Evolutionary conservation across 1,140 invertebrate genomes (phyloP).

Genomic region (Zaprionus inermis): DNA sequence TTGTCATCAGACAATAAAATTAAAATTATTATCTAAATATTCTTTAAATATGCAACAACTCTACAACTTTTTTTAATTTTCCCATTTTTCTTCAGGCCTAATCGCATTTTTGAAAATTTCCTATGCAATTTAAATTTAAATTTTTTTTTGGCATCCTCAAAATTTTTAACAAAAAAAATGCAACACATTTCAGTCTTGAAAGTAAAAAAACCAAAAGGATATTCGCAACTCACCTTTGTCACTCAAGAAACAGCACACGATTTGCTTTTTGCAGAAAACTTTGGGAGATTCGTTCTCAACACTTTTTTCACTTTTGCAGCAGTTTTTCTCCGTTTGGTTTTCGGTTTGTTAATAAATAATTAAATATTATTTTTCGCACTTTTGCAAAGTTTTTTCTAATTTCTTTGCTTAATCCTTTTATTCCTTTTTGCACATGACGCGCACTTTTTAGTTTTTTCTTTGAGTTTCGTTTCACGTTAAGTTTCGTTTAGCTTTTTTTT

Average conservation of each 20-base stretch:
- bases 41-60: background rate
- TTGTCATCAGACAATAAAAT: too few species aligned
- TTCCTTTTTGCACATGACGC: slow-evolving; percentile 66
- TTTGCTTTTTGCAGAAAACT: slow-evolving; percentile 49
- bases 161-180: background rate
- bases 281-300: slow-evolving; percentile 39
- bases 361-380: slow-evolving; percentile 45
- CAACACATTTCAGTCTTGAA: slow-evolving; percentile 10
- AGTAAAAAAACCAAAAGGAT: slow-evolving; percentile 35
- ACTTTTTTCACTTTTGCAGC: slow-evolving; percentile 55
- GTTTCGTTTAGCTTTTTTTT: slow-evolving; percentile 13
- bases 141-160: background rate
- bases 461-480: slow-evolving; percentile 29
- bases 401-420: slow-evolving; percentile 44
- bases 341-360: slow-evolving; percentile 36
- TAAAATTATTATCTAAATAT: too few species aligned
- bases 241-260: slow-evolving; percentile 62
- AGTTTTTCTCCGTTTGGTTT: slow-evolving; percentile 37
- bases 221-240: slow-evolving; percentile 70
- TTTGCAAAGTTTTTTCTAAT: slow-evolving; percentile 60
- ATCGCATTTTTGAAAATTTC: background rate
- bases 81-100: background rate
- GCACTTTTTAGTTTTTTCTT: slow-evolving; percentile 56
- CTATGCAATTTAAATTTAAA: background rate
- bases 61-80: background rate